Evolutionary conservation across 1,140 invertebrate genomes (phyloP), one percentile per base, ranked within the genome.

Genomic region (Zaprionus camerounensis): DNA sequence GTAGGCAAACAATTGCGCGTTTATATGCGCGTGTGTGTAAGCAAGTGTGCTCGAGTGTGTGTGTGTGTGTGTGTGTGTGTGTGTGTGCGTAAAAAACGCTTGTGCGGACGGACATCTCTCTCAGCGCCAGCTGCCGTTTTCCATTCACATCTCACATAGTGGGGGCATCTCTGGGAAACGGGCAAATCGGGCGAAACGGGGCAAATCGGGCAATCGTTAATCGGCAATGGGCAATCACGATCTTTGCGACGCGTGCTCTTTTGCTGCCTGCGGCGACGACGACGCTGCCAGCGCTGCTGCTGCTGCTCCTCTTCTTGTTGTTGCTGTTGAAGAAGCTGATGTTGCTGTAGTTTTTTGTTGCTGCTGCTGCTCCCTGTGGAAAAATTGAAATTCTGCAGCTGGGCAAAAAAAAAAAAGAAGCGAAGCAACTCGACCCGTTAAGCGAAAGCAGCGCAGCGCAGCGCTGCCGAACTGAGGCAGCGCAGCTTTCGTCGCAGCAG

Each of bases 71-170:
- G 13, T 5, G 46, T 22, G 46, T 44, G 15, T 5, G 38, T 41
- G 13, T 5, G 5, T 44, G 41, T 46, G 41, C 7, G 41, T 46
- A 46, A 46, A 46, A 46, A 46, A 46, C 41, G 41, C 41, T 24
- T 62, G 24, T 13, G 17, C 36, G 38, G 13, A 38, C 36, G 15
- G 82, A 82, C 71, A 38, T 81, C 67, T 83, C 84, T 76, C 71
- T 87, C 80, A 66, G 75, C 74, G 46, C 31, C 22, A 20, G 58
- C 62, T 51, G 38, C 51, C 59, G 59, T 56, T 71, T 71, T 71
- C 41, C 61, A 69, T 75, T 63, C 71, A 68, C 49, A 34, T 26
- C 20, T 28, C 51, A 31, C 51, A 38, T 17, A 1, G 41, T 17
- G n/a, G 7, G 15, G 46, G 36, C 51, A 66, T 56, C 55, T 44